Evolutionary conservation across 2,113 vertebrate species (phyloP), one percentile per base, ranked within the genome.

Genomic region (Phaethon lepturus): DNA sequence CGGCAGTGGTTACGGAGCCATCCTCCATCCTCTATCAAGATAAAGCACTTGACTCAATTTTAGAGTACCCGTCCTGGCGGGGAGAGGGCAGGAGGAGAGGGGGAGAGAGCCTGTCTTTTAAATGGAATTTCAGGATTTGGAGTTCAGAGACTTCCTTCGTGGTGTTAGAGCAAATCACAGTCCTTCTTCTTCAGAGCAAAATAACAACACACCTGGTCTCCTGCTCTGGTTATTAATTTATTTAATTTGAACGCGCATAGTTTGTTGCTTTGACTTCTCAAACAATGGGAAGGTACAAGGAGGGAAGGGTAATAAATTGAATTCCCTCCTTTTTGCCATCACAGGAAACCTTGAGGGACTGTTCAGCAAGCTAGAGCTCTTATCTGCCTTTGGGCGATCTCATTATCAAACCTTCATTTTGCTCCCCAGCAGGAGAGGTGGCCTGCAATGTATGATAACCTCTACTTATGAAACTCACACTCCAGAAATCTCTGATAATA

Each of bases 361-460:
- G 94, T 96, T 98, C 96, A 95, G 97, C 94, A 95, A 96, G 97
- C 97, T 95, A 78, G 91, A 95, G 95, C 97, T 97, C 94, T 95
- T 97, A 97, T 96, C 97, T 97, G 97, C 97, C 97, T 98, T 96
- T 97, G 95, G 97, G 98, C 95, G 13, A 97, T 94, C 95, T 97
- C 96, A 97, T 98, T 98, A 98, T 97, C 96, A 97, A 97, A 96
- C 95, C 85, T 97, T 96, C 89, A 88, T 96, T 97, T 97, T 96
- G 95, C 97, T 98, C 98, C 97, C 96, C 96, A 95, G 97, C 95
- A 97, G 97, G 97, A 97, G 93, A 97, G 95, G 93, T 96, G 95
- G 98, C 97, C 97, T 98, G 96, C 97, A 96, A 98, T 69, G 91
- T 97, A 98, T 90, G 97, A 98, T 98, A 98, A 98, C 97, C 97